Evolutionary conservation across 64 coral and sea anemone species (phyloP).

Genomic region (Montipora foliosa): DNA sequence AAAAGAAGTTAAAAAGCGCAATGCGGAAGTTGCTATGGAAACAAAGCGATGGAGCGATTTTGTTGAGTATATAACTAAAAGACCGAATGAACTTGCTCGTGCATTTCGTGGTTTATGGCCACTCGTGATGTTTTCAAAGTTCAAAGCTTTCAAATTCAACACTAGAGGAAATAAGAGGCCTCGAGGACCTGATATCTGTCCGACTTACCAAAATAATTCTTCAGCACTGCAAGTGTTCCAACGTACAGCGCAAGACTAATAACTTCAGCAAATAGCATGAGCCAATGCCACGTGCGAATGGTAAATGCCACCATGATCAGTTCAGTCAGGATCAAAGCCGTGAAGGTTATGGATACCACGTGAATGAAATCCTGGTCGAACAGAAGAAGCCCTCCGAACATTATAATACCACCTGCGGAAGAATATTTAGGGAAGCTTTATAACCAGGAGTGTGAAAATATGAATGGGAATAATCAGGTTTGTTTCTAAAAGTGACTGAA

Average conservation of each 20-base stretch:
- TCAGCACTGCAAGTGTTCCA: constrained; percentile 80
- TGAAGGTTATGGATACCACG: constrained; percentile 96
- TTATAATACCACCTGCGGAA: constrained; percentile 84
- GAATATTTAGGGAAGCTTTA: not conserved
- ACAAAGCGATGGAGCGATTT: too few relatives aligned
- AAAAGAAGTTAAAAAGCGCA: too few relatives aligned
- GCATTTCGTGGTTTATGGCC: too few relatives aligned
- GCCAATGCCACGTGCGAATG: constrained; percentile 96
- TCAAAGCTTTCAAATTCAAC: too few relatives aligned
- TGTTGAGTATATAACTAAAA: too few relatives aligned
- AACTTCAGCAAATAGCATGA: constrained; percentile 93
- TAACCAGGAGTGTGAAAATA: not conserved
- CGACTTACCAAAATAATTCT: constrained; percentile 92
- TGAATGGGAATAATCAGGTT: too few relatives aligned
- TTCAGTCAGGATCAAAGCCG: constrained; percentile 92
- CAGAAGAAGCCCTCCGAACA: constrained; percentile 95
- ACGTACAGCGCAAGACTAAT: constrained; percentile 87
- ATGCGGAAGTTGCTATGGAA: too few relatives aligned
- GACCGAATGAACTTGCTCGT: too few relatives aligned
- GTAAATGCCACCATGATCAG: constrained; percentile 96
- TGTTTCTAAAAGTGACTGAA: too few relatives aligned
- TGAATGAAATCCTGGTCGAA: constrained; percentile 97
- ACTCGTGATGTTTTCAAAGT: too few relatives aligned
- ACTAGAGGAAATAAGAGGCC: too few relatives aligned
- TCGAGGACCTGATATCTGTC: not conserved